phyloP scores from a whole-genome alignment of 2,797 vertebrate genomes.

The Xiphophorus birchmanni region DNA sequence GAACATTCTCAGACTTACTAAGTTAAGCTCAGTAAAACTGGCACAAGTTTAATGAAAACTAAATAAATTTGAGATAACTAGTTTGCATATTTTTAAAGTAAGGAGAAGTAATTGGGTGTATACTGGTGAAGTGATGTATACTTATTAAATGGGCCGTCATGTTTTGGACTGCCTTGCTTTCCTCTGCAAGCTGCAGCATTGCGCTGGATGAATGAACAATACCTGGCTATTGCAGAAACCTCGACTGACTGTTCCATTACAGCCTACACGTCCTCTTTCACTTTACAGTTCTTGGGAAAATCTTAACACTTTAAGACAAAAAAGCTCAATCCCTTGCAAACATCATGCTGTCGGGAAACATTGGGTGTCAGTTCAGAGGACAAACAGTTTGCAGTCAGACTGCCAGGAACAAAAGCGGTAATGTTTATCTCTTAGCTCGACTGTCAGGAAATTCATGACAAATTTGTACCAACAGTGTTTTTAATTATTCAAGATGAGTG shows the following conservation, averaged over 20 bases:
- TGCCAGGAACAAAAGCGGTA: conserved; percentile 24
- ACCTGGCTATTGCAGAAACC: conserved; percentile 64
- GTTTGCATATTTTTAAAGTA: too few species aligned
- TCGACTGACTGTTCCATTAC: conserved; percentile 58
- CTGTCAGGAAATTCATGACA: background rate
- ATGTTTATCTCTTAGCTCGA: conserved; percentile 1
- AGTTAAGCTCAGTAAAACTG: too few species aligned
- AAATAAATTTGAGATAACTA: too few species aligned
- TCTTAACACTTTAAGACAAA: conserved; percentile 23
- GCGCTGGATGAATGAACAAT: conserved; percentile 77
- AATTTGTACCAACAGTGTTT: background rate
- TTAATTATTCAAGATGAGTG: background rate
- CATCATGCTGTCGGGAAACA: background rate
- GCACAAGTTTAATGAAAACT: too few species aligned
- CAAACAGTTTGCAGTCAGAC: conserved; percentile 5
- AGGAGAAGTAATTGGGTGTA: too few species aligned
- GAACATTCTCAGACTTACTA: too few species aligned
- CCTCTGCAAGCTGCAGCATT: conserved; percentile 37
- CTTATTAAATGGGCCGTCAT: conserved; percentile 4
- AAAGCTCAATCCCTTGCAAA: background rate
- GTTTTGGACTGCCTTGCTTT: conserved; percentile 31
- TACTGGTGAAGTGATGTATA: background rate
- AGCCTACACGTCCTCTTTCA: conserved; percentile 29
- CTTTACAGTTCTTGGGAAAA: conserved; percentile 26
- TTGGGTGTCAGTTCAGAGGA: conserved; percentile 7